phyloP scores from a whole-genome alignment of 2,113 vertebrate genomes.

The Lichenostomus cassidix region DNA sequence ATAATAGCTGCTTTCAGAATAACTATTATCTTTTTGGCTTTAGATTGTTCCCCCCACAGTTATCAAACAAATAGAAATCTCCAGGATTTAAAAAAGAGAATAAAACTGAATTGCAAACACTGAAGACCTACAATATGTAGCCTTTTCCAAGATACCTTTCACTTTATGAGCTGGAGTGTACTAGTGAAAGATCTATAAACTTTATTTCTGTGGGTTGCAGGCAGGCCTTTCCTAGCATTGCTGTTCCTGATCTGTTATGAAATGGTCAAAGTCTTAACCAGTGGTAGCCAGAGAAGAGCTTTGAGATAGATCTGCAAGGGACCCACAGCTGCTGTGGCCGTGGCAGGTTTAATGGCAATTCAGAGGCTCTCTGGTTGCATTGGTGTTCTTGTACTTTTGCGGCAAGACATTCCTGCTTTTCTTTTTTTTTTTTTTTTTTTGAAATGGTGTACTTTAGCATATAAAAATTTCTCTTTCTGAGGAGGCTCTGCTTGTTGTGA shows the following conservation, averaged over 20 bases:
- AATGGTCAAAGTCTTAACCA: background rate
- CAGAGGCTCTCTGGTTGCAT: background rate
- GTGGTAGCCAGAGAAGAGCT: background rate
- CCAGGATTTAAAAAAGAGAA: background rate
- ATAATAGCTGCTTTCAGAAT: background rate
- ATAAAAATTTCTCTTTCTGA: background rate
- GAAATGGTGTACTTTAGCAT: background rate
- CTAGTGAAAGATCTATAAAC: background rate
- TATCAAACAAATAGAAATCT: background rate
- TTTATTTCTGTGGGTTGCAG: background rate
- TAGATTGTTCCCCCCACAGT: background rate
- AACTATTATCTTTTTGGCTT: background rate
- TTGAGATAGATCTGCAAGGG: background rate
- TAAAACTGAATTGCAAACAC: background rate
- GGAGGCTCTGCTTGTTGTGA: background rate
- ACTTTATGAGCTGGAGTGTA: background rate
- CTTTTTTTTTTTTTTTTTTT: background rate
- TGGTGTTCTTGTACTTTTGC: rapidly evolving
- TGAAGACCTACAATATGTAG: background rate
- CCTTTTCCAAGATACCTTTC: background rate
- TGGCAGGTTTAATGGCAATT: background rate
- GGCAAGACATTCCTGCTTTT: rapidly evolving
- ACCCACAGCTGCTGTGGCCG: rapidly evolving
- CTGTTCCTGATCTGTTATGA: background rate
- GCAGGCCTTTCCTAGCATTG: background rate